phyloP scores from a whole-genome alignment of 2,797 vertebrate genomes.

The Aeoliscus strigatus region DNA sequence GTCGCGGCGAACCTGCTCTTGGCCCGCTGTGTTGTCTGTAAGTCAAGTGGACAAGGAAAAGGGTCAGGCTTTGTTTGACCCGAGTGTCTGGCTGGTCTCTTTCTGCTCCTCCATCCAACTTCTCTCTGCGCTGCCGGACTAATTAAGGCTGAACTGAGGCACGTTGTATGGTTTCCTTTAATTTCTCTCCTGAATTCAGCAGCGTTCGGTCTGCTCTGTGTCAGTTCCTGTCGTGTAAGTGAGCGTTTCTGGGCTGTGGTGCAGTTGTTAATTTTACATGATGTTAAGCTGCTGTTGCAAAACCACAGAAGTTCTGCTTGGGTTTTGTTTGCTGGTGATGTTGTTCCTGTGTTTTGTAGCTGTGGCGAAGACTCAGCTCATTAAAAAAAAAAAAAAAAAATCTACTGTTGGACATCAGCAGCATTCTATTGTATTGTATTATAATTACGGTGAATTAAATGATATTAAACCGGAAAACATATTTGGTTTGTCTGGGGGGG shows the following conservation, averaged over 20 bases:
- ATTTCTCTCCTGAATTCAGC: conserved; percentile 4
- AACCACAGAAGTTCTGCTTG: conserved; percentile 24
- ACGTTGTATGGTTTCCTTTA: conserved; percentile 14
- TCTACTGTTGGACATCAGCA: conserved; percentile 6
- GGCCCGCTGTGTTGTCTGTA: conserved; percentile 28
- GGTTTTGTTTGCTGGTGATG: conserved; percentile 23
- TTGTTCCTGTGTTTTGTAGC: conserved; percentile 14
- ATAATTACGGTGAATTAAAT: too few species aligned
- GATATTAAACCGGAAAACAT: too few species aligned
- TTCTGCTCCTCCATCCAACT: conserved; percentile 13
- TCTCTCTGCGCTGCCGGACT: conserved; percentile 25
- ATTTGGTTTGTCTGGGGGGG: too few species aligned
- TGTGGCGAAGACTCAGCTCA: conserved; percentile 13
- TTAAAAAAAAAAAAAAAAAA: conserved; percentile 27
- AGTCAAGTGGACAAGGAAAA: conserved; percentile 33
- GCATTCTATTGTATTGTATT: too few species aligned
- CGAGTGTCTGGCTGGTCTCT: conserved; percentile 15
- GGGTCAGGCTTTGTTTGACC: conserved; percentile 28
- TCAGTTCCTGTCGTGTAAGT: conserved; percentile 8
- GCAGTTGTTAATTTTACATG: conserved; percentile 10
- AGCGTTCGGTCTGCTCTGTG: conserved; percentile 8
- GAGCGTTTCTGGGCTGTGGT: conserved; percentile 4
- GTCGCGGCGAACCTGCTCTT: conserved; percentile 12
- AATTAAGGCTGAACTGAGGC: too few species aligned
- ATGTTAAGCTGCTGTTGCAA: conserved; percentile 14